Conservation (phyloP, 1,140 invertebrate genomes). For the Drosophila ficusphila region DNA sequence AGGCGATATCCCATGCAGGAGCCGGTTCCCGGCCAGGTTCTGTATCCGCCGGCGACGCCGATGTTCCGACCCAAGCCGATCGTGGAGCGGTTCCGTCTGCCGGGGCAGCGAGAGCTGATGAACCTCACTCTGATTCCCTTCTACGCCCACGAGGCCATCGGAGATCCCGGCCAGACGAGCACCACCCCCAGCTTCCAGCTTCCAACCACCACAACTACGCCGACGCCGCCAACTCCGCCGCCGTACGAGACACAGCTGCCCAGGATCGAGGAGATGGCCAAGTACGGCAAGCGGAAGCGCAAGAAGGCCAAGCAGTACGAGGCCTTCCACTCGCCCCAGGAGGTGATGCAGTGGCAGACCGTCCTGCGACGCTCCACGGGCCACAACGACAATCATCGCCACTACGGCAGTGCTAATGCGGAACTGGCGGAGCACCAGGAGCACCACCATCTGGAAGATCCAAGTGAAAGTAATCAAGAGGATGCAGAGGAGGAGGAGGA, state of each 20-base stretch:
- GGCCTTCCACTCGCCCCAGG: slow-evolving; percentile 66
- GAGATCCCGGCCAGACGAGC: not conserved
- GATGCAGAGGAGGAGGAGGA: not conserved
- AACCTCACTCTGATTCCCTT: slow-evolving; percentile 77
- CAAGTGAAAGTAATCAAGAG: no score
- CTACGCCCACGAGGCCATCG: slow-evolving; percentile 77
- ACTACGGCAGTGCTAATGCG: slow-evolving; percentile 11
- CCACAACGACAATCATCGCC: slow-evolving; percentile 41
- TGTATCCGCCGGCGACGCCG: slow-evolving; percentile 70
- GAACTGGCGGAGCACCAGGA: not conserved
- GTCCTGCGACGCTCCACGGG: slow-evolving; percentile 18
- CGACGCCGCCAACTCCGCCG: slow-evolving; percentile 14
- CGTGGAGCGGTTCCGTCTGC: slow-evolving; percentile 64
- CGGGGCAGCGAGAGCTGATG: slow-evolving; percentile 40
- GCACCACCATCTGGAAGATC: not conserved
- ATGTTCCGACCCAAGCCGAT: slow-evolving; percentile 77
- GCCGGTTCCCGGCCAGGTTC: slow-evolving; percentile 70
- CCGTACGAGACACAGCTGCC: slow-evolving; percentile 50
- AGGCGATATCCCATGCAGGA: slow-evolving; percentile 78
- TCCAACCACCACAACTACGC: not conserved
- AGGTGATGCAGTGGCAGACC: slow-evolving; percentile 69
- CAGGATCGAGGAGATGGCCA: slow-evolving; percentile 15
- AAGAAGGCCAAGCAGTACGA: slow-evolving; percentile 72
- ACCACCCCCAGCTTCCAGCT: not conserved
- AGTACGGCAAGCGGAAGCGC: slow-evolving; percentile 19